Evolutionary conservation across 2,888 invertebrate species (phyloP).

Genomic region (Morpho achilles): DNA sequence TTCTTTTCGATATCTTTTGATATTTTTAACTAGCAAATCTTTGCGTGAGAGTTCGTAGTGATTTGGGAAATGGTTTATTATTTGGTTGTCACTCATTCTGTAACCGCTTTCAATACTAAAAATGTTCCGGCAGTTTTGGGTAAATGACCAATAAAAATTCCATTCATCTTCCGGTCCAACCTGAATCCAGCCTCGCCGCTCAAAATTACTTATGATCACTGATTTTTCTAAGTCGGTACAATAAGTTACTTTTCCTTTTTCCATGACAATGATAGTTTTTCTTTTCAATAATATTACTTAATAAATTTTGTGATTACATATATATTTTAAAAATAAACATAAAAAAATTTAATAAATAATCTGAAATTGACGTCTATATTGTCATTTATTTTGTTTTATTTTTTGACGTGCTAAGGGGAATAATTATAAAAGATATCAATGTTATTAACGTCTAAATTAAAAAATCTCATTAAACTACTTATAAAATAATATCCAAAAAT

Average conservation of each 20-base stretch:
- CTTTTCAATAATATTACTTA: not conserved
- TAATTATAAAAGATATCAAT: no score
- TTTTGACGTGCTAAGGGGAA: no score
- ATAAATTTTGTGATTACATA: not conserved
- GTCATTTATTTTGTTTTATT: not conserved
- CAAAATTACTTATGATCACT: conserved; percentile 92
- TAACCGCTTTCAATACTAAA: conserved; percentile 96
- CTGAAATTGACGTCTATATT: conserved; percentile 2
- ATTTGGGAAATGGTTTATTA: conserved; percentile 97
- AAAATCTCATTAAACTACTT: no score
- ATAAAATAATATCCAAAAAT: no score
- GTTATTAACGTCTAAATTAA: no score
- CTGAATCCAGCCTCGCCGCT: conserved; percentile 91
- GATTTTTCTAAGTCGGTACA: conserved; percentile 92
- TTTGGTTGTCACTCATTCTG: conserved; percentile 94
- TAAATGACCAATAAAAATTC: conserved; percentile 98
- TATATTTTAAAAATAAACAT: not conserved
- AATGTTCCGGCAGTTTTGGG: conserved; percentile 92
- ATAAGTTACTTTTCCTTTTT: conserved; percentile 26
- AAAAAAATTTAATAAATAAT: not conserved
- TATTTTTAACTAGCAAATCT: conserved; percentile 97
- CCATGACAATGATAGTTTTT: conserved; percentile 7
- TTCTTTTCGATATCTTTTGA: conserved; percentile 95
- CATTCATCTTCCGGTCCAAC: conserved; percentile 93
- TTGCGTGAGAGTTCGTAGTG: conserved; percentile 97